phyloP scores from a whole-genome alignment of 35 echinoderm and acorn worm species.

The Lytechinus variegatus region DNA sequence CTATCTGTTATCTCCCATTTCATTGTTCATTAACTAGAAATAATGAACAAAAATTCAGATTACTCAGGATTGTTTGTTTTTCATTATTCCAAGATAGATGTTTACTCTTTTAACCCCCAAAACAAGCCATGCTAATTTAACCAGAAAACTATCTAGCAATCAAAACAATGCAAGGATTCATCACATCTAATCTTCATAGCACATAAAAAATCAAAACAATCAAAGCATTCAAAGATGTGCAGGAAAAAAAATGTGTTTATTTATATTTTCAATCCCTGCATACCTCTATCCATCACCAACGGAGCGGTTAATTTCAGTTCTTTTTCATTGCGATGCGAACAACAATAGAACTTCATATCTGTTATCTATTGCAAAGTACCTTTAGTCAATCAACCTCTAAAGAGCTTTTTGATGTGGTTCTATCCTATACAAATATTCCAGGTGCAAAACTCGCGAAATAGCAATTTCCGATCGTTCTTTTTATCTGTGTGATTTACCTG shows the following conservation, averaged over 20 bases:
- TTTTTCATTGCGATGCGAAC: neutral
- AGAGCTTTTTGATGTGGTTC: slow-evolving; percentile 18
- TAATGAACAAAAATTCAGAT: no score
- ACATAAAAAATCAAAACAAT: neutral
- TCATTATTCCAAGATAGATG: no score
- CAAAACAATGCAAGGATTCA: neutral
- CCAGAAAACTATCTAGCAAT: neutral
- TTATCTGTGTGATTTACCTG: slow-evolving; percentile 11
- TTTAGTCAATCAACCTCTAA: neutral
- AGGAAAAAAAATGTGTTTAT: neutral
- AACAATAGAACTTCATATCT: slow-evolving; percentile 14
- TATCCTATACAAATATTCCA: slow-evolving; percentile 6
- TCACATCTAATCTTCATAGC: neutral
- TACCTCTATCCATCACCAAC: slow-evolving; percentile 10
- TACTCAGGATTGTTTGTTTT: no score
- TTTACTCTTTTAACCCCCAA: neutral
- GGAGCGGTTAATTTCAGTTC: neutral
- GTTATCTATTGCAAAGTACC: neutral
- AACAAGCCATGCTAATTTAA: neutral
- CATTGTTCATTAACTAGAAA: no score
- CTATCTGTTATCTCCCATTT: no score
- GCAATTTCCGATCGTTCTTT: slow-evolving; percentile 8
- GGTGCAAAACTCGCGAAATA: neutral
- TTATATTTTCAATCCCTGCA: neutral
- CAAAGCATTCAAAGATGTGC: neutral